phyloP scores from a whole-genome alignment of 1,140 invertebrate genomes.

The Bacillus rossius region DNA sequence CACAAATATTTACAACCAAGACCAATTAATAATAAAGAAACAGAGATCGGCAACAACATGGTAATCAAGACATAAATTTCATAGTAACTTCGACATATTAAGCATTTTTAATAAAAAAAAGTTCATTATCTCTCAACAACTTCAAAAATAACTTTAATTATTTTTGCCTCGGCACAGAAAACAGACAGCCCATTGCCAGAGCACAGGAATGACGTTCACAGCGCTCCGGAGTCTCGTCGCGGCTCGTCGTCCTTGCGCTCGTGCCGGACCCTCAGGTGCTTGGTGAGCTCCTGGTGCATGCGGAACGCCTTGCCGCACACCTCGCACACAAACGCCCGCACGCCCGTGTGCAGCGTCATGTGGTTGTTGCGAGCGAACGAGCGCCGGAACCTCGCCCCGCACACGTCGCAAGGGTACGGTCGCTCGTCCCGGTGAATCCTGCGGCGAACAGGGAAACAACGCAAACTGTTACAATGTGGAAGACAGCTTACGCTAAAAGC shows the following conservation, averaged over 20 bases:
- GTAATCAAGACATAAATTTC: too few species aligned
- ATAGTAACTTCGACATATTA: too few species aligned
- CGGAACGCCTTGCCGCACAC: conserved; percentile 53
- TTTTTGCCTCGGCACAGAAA: too few species aligned
- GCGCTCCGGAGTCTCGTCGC: too few species aligned
- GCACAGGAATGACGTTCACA: too few species aligned
- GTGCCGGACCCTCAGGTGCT: conserved; percentile 44
- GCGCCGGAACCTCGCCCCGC: conserved; percentile 37
- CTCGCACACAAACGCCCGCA: conserved; percentile 57
- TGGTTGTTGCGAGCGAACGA: conserved; percentile 35
- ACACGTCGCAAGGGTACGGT: conserved; percentile 35
- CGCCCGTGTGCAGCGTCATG: conserved; percentile 56
- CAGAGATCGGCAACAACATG: too few species aligned
- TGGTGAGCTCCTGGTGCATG: conserved; percentile 49
- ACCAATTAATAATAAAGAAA: too few species aligned
- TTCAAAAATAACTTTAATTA: too few species aligned
- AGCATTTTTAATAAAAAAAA: too few species aligned
- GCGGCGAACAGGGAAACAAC: not conserved
- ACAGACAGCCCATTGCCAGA: too few species aligned
- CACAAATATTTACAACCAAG: too few species aligned
- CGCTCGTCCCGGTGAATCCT: conserved; percentile 44
- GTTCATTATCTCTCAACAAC: too few species aligned
- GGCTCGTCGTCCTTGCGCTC: not conserved
- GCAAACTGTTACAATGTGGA: conserved; percentile 50
- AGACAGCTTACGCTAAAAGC: conserved; percentile 43